Percentiles rank a stretch among this genome's conserved stretches.
phyloP scores from a whole-genome alignment of 2,888 invertebrate species.

The Caradrina clavipalpis region DNA sequence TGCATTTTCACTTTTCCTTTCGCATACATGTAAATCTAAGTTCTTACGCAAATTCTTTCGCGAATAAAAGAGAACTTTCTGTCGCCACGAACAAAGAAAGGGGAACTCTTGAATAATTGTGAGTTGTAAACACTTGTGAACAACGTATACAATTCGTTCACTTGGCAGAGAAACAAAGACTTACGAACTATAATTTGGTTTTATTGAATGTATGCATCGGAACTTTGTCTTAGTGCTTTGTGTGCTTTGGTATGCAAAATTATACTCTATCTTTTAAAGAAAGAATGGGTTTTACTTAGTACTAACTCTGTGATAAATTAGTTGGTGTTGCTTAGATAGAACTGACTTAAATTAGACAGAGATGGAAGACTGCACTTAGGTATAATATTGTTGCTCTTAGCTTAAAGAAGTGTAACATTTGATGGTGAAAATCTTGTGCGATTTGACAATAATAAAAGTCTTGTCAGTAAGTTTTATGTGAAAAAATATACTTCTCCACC shows the following conservation, averaged over 20 bases:
- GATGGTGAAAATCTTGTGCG: no score
- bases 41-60: neutral
- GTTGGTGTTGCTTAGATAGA: neutral
- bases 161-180: slow-evolving; percentile 41
- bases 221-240: slow-evolving; percentile 26
- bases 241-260: slow-evolving; percentile 19
- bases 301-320: neutral
- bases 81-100: slow-evolving; percentile 10
- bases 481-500: no score
- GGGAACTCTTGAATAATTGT: slow-evolving; percentile 47
- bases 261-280: slow-evolving; percentile 2
- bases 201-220: slow-evolving; percentile 37
- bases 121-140: slow-evolving; percentile 42
- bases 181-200: slow-evolving; percentile 44
- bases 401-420: no score
- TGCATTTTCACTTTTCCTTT: neutral
- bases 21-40: neutral
- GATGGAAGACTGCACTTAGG: no score
- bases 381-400: no score
- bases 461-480: no score
- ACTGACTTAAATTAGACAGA: slow-evolving; percentile 5
- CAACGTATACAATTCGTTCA: slow-evolving; percentile 30
- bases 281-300: neutral
- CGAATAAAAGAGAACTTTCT: slow-evolving; percentile 30
- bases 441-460: no score